These are phyloP conservation scores for Nicator chloris DNA, from an alignment of 2,113 vertebrate species.

Conservation along the genomic window DNA sequence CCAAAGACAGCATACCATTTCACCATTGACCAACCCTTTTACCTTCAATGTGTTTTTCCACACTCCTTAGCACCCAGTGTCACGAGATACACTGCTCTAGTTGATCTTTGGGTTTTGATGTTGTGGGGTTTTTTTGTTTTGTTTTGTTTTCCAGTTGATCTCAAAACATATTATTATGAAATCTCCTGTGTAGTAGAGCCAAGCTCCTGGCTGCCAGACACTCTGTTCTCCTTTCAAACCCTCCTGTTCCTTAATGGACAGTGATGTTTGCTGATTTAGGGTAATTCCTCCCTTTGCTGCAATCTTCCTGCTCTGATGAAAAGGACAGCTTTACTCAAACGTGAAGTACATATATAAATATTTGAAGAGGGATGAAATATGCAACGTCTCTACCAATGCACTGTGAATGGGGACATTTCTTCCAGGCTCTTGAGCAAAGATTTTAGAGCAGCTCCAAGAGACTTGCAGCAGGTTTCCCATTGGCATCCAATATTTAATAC, in stretches of 20 bases:
- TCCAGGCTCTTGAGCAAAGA: not conserved
- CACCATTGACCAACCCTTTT: not conserved
- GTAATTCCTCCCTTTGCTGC: not conserved
- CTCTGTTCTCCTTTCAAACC: not conserved
- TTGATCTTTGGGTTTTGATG: not conserved
- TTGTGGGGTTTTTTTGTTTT: not conserved
- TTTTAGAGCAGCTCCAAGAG: not conserved
- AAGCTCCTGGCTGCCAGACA: not conserved
- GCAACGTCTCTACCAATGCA: not conserved
- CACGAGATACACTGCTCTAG: not conserved
- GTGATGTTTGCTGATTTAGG: not conserved
- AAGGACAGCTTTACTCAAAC: not conserved
- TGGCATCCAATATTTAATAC: not conserved
- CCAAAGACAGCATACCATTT: not conserved
- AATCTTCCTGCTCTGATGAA: not conserved
- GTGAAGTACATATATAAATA: not conserved
- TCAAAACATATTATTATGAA: not conserved
- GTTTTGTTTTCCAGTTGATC: not conserved
- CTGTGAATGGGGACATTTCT: rapidly evolving
- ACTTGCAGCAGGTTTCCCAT: not conserved
- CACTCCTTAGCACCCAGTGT: not conserved
- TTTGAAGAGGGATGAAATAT: not conserved
- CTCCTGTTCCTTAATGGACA: not conserved
- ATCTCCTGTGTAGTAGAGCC: not conserved
- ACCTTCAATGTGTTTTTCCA: not conserved